Percentiles rank a stretch among this genome's conserved stretches.
Evolutionary conservation across 1,140 invertebrate species (phyloP).

Genomic region (Lepidurus apus): DNA sequence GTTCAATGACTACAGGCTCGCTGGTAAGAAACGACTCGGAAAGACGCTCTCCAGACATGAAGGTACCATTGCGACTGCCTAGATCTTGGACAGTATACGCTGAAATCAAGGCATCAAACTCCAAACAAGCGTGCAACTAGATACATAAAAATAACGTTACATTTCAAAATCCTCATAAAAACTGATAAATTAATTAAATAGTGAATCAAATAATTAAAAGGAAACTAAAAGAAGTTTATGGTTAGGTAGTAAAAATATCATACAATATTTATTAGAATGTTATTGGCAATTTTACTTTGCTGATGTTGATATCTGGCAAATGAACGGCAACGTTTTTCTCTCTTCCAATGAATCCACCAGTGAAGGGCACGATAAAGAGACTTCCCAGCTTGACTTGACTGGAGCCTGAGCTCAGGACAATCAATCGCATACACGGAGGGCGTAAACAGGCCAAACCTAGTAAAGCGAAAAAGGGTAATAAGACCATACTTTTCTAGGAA

Average conservation of each 20-base stretch:
- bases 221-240: background rate
- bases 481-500: background rate
- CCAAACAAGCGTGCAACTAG: background rate
- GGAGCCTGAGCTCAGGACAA: conserved; percentile 64
- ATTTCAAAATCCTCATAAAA: background rate
- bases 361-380: conserved; percentile 77
- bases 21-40: conserved; percentile 28
- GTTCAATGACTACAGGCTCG: conserved; percentile 25
- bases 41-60: conserved; percentile 59
- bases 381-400: conserved; percentile 63
- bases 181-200: background rate
- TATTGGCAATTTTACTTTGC: conserved; percentile 22
- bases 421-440: conserved; percentile 80
- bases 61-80: conserved; percentile 81
- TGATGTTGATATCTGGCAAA: conserved; percentile 32
- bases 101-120: conserved; percentile 13
- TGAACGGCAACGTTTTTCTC: conserved; percentile 25
- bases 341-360: conserved; percentile 75
- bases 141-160: background rate
- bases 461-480: background rate
- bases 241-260: background rate
- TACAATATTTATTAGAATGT: background rate
- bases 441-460: conserved; percentile 7
- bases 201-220: background rate
- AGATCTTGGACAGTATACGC: conserved; percentile 68